Evolutionary conservation across 2,888 invertebrate genomes (phyloP).

Genomic region (Pandemis corylana): DNA sequence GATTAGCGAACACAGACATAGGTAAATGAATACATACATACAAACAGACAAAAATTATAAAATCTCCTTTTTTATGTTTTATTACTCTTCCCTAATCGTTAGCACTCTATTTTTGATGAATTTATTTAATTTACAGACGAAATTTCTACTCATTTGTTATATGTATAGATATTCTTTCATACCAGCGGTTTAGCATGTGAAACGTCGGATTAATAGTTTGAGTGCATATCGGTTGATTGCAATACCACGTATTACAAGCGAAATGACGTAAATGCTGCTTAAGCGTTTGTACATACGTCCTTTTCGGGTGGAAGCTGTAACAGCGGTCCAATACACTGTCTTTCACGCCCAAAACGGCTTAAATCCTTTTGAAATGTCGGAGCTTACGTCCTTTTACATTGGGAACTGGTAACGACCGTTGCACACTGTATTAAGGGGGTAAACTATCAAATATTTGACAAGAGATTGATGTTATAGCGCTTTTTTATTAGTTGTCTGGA

Average conservation of each 20-base stretch:
- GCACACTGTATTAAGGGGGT: slow-evolving; percentile 42
- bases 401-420: slow-evolving; percentile 15
- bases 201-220: slow-evolving; percentile 40
- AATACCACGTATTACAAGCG: slow-evolving; percentile 2
- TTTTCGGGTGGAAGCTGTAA: background rate
- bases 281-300: background rate
- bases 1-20: no score
- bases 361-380: background rate
- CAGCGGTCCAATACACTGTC: background rate
- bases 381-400: slow-evolving; percentile 6
- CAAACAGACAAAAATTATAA: no score
- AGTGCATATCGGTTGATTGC: slow-evolving; percentile 43
- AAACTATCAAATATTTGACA: slow-evolving; percentile 44
- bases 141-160: no score
- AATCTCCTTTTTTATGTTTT: no score
- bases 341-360: background rate
- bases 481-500: slow-evolving; percentile 38
- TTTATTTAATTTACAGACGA: no score
- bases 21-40: no score
- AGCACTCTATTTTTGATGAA: no score
- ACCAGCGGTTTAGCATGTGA: slow-evolving; percentile 38
- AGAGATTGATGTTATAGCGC: slow-evolving; percentile 38
- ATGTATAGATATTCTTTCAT: slow-evolving; percentile 28
- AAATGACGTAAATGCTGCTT: background rate
- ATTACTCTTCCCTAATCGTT: no score